Evolutionary conservation across 2,888 invertebrate species (phyloP), one percentile per base, ranked within the genome.

Genomic region (Macrosiphum euphorbiae): DNA sequence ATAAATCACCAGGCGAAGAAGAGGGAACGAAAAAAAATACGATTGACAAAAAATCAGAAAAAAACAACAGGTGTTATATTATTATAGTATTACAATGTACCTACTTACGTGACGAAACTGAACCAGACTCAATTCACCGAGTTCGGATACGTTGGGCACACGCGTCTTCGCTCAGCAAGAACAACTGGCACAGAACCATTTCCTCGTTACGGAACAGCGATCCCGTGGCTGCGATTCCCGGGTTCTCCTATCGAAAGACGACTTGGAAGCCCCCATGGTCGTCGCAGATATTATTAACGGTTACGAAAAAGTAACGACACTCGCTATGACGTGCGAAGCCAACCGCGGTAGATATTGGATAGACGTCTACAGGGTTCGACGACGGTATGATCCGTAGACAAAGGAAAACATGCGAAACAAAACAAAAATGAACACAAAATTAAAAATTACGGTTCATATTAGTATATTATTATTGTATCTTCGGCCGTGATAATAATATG

Each of bases 101-200:
- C 1, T 89, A 94, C 94, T 94, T 96, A 98, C 98, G 96, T 99
- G 99, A 96, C 99, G 97, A 96, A 99, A 99, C 96, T 99, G 99
- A 89, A 99, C 99, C 95, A 99, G 97, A 92, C 99, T 99, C 95
- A 99, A 96, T 96, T 99, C 99, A 94, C 99, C 99, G 92, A 99
- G 97, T 96, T 99, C 99, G 61, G 99, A 99, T 95, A 99, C 99
- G 96, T n/a, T 99, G 99, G 95, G 98, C 98, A 96, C 99, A 99
- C 41, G 99, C 99, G 94, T 99, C 99, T 96, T 99, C 99, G 96
- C 99, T 99, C 96, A 99, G 99, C 95, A 99, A 97, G 96, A 99
- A 99, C 95, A 99, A 97, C 96, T 99, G 99, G 97, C 99, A 99
- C 96, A 99, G 97, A 95, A 98, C 98, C 99, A 99, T 99, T 97